Evolutionary conservation across 1,140 invertebrate species (phyloP), one percentile per base, ranked within the genome.

Genomic region (Hetaerina americana): DNA sequence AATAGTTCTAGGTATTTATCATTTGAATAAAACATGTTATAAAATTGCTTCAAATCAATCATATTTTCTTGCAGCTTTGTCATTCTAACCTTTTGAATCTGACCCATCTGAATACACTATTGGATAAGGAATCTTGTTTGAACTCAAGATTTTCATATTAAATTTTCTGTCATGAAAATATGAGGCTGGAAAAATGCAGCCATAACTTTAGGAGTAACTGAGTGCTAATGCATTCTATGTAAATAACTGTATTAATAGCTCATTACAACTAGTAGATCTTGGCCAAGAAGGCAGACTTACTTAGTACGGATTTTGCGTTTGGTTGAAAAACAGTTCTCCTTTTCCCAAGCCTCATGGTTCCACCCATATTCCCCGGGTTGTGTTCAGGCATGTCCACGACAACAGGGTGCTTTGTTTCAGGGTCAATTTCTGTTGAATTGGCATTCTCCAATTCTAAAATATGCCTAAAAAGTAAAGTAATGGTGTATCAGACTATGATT

Each of bases 351-450:
- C 98, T 85, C 98, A 99, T 99, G 0, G 98, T 99, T 26, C 96
- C 98, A 5, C 98, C 98, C 85, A 98, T 90, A 74, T 92, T 85
- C 0, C 93, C 95, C 5, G 87, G 87, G 81, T 96, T 94, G 80
- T 99, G 95, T 84, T 99, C 98, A 0, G 96, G 96, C 98, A 99
- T 99, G 75, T 99, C 96, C 72, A 99, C 96, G 0, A 99, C 92
- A 27, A 98, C 82, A 26, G 92, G 90, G 79, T 92, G 79, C 26
- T 82, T 81, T 24, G 92, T 89, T 3, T 90, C 80, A 0, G 87
- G 84, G 76, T 92, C 84, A 27, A 95, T 89, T 84, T 99, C 97
- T 0, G 91, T 93, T 12, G 90, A 92, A 78, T 97, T 91, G 0
- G 96, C 96, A 77, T 89, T 89, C 73, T 87, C 82, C 24, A 93